Evolutionary conservation across 2,888 invertebrate genomes (phyloP).

Genomic region (Tachystola acroxantha): DNA sequence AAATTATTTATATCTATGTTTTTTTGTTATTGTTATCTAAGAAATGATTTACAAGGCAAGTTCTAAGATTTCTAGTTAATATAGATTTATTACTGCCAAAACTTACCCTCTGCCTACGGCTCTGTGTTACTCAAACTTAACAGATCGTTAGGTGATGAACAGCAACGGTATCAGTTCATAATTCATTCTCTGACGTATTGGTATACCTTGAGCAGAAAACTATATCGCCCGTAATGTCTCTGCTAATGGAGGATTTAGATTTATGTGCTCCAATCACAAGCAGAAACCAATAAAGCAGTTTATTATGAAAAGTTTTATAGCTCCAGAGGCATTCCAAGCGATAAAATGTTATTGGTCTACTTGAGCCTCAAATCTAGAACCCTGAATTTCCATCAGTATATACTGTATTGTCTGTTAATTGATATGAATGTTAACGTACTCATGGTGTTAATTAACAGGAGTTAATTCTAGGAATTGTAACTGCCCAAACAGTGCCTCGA

Average conservation of each 20-base stretch:
- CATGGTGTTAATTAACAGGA: too few relatives aligned
- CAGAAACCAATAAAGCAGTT: constrained; percentile 41
- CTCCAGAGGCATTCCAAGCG: constrained; percentile 16
- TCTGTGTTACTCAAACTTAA: not conserved
- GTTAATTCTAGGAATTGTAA: constrained; percentile 1
- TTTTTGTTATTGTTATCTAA: too few relatives aligned
- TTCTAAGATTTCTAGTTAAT: too few relatives aligned
- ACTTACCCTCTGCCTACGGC: too few relatives aligned
- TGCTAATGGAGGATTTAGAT: constrained; percentile 52
- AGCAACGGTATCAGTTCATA: constrained; percentile 4
- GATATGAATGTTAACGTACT: too few relatives aligned
- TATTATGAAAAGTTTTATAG: constrained; percentile 52
- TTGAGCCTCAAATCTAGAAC: constrained; percentile 19
- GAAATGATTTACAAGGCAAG: too few relatives aligned
- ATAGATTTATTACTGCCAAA: too few relatives aligned
- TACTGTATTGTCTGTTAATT: not conserved
- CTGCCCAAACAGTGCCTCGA: not conserved
- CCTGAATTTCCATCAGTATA: not conserved
- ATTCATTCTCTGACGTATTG: constrained; percentile 15
- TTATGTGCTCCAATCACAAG: constrained; percentile 40
- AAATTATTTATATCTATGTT: too few relatives aligned
- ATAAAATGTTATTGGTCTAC: constrained; percentile 25
- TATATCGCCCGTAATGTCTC: constrained; percentile 28
- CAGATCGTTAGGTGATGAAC: not conserved
- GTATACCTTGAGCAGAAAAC: constrained; percentile 14